Evolutionary conservation across 2,113 vertebrate genomes (phyloP).

Genomic region (Heterotis niloticus): DNA sequence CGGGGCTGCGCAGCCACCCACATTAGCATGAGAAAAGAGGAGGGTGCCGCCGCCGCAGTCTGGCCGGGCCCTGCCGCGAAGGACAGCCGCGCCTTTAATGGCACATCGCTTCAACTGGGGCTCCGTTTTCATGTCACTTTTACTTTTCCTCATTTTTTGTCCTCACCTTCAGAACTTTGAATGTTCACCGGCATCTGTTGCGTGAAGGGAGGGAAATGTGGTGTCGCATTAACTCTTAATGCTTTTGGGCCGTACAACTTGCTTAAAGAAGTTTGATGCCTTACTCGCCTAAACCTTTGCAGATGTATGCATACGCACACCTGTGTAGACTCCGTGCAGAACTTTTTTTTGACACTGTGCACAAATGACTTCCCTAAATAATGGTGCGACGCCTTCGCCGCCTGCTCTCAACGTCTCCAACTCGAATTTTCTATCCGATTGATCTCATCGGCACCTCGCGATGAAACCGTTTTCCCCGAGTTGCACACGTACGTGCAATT

Average conservation of each 20-base stretch:
- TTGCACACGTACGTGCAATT: constrained; percentile 19
- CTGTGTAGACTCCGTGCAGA: too few species aligned
- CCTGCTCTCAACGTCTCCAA: too few species aligned
- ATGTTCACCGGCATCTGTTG: constrained; percentile 37
- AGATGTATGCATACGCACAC: too few species aligned
- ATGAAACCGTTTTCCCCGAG: too few species aligned
- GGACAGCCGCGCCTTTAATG: constrained; percentile 20
- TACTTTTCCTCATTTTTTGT: too few species aligned
- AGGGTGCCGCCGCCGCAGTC: neutral
- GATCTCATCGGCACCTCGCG: too few species aligned
- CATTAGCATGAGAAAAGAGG: constrained; percentile 45
- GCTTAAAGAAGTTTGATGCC: too few species aligned
- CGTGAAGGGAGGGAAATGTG: neutral
- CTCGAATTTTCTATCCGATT: too few species aligned
- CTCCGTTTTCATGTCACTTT: neutral
- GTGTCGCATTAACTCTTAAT: neutral
- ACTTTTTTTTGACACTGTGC: too few species aligned
- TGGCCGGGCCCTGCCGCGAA: constrained; percentile 29
- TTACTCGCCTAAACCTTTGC: too few species aligned
- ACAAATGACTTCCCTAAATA: too few species aligned
- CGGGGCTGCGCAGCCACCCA: constrained; percentile 31
- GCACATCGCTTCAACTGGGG: constrained; percentile 30
- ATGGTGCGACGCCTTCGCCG: too few species aligned
- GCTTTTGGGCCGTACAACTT: neutral
- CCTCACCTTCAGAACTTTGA: constrained; percentile 17